Conservation (phyloP, 2,888 invertebrate genomes). For the Drosophila koepferae region DNA sequence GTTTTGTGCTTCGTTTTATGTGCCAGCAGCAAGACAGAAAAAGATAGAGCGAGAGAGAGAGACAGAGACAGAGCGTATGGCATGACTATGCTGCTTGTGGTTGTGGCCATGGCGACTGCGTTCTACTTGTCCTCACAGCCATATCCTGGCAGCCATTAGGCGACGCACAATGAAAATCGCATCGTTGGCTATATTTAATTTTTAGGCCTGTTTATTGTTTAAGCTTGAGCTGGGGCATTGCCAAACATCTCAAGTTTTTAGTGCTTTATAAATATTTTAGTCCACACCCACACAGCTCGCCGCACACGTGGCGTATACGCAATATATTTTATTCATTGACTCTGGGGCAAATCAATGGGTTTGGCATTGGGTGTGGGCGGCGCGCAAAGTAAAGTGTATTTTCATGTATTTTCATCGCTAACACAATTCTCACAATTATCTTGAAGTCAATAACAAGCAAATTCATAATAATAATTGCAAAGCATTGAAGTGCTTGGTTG, state of each 20-base stretch:
- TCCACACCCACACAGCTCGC: slow-evolving; percentile 2
- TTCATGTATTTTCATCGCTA: slow-evolving; percentile 32
- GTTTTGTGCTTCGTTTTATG: slow-evolving; percentile 34
- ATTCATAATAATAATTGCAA: slow-evolving; percentile 50
- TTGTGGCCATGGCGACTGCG: slow-evolving; percentile 30
- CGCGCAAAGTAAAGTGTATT: slow-evolving; percentile 36
- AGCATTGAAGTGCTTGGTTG: slow-evolving; percentile 34
- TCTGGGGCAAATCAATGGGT: slow-evolving; percentile 28
- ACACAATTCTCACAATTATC: slow-evolving; percentile 30
- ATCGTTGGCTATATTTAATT: slow-evolving; percentile 61
- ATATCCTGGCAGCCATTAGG: slow-evolving; percentile 50
- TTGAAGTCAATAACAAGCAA: slow-evolving; percentile 22
- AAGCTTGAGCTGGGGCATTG: slow-evolving; percentile 8
- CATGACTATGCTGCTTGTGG: slow-evolving; percentile 65
- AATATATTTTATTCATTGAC: slow-evolving; percentile 51
- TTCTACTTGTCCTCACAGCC: slow-evolving; percentile 24
- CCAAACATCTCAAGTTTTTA: slow-evolving; percentile 33
- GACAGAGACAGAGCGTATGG: background rate
- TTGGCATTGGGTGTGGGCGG: background rate
- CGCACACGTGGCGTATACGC: slow-evolving; percentile 50
- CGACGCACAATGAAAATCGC: slow-evolving; percentile 48
- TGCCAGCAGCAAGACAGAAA: slow-evolving; percentile 22
- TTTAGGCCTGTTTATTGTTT: slow-evolving; percentile 46
- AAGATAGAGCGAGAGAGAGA: background rate
- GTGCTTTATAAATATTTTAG: slow-evolving; percentile 56